Percentiles rank a stretch among this genome's conserved stretches.
Evolutionary conservation across 2,888 invertebrate species (phyloP).

Genomic region (Eupithecia dodoneata): DNA sequence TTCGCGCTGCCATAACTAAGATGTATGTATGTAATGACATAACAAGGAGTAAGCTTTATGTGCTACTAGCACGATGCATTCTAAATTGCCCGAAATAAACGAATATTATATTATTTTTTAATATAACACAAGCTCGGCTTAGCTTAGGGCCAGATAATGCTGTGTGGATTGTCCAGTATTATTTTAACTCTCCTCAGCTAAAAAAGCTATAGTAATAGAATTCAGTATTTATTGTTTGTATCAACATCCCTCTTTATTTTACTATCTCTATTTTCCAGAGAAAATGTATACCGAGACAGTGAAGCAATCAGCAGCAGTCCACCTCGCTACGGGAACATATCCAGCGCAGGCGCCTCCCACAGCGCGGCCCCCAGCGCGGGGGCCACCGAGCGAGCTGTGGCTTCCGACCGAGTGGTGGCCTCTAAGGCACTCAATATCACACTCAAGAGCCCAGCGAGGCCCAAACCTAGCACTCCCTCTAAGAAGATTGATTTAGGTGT

Average conservation of each 20-base stretch:
- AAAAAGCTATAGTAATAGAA: no score
- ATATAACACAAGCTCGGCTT: no score
- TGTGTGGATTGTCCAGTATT: no score
- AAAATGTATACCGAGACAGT: constrained; percentile 83
- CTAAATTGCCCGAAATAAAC: no score
- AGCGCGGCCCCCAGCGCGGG: constrained; percentile 24
- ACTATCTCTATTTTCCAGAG: constrained; percentile 54
- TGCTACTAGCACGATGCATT: no score
- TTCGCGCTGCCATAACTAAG: no score
- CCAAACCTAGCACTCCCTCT: constrained; percentile 60
- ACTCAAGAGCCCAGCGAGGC: constrained; percentile 65
- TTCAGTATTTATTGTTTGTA: no score
- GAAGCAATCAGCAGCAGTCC: constrained; percentile 64
- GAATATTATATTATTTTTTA: no score
- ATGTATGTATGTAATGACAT: no score
- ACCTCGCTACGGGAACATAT: constrained; percentile 62
- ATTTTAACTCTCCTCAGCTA: no score
- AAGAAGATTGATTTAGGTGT: constrained; percentile 82
- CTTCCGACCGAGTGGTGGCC: constrained; percentile 24
- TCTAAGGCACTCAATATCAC: constrained; percentile 61
- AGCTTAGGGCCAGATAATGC: no score
- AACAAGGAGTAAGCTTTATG: no score
- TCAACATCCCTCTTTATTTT: not conserved
- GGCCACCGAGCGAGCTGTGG: constrained; percentile 12
- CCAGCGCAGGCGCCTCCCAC: constrained; percentile 15